Evolutionary conservation across 2,888 invertebrate species (phyloP).

Genomic region (Drosophila falleni): DNA sequence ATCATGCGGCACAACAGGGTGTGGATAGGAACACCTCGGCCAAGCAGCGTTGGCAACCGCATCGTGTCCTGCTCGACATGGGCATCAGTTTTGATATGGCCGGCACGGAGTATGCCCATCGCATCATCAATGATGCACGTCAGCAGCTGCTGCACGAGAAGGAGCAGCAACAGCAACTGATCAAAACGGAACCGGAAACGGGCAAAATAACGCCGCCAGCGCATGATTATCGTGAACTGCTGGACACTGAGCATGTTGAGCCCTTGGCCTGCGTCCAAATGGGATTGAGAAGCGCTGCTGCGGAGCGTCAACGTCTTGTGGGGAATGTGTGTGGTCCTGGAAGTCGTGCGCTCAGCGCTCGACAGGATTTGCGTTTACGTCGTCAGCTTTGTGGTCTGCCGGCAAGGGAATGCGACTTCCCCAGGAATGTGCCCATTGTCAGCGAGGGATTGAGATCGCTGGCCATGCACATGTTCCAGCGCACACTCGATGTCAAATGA

Average conservation of each 20-base stretch:
- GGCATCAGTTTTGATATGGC: slow-evolving; percentile 93
- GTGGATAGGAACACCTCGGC: slow-evolving; percentile 86
- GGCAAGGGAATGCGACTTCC: slow-evolving; percentile 87
- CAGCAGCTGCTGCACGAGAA: slow-evolving; percentile 81
- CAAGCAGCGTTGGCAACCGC: slow-evolving; percentile 92
- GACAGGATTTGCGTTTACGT: slow-evolving; percentile 91
- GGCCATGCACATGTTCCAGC: slow-evolving; percentile 83
- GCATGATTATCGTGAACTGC: slow-evolving; percentile 84
- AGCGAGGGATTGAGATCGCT: slow-evolving; percentile 80
- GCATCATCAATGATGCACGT: slow-evolving; percentile 84
- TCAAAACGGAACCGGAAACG: slow-evolving; percentile 23
- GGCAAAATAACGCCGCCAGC: slow-evolving; percentile 72
- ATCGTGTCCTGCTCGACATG: slow-evolving; percentile 91
- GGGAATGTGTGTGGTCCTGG: slow-evolving; percentile 91
- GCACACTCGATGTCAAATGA: slow-evolving; percentile 82
- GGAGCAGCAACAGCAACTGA: slow-evolving; percentile 33
- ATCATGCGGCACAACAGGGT: slow-evolving; percentile 75
- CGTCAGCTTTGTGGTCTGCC: slow-evolving; percentile 90
- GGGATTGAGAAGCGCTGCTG: slow-evolving; percentile 87
- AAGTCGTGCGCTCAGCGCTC: slow-evolving; percentile 92
- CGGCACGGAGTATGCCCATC: slow-evolving; percentile 88
- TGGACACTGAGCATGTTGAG: slow-evolving; percentile 82
- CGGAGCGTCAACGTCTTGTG: slow-evolving; percentile 88
- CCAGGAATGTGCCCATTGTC: slow-evolving; percentile 72
- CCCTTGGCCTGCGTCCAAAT: slow-evolving; percentile 87